Conservation (phyloP, 2,113 vertebrate species). For the Pelecanus crispus region DNA sequence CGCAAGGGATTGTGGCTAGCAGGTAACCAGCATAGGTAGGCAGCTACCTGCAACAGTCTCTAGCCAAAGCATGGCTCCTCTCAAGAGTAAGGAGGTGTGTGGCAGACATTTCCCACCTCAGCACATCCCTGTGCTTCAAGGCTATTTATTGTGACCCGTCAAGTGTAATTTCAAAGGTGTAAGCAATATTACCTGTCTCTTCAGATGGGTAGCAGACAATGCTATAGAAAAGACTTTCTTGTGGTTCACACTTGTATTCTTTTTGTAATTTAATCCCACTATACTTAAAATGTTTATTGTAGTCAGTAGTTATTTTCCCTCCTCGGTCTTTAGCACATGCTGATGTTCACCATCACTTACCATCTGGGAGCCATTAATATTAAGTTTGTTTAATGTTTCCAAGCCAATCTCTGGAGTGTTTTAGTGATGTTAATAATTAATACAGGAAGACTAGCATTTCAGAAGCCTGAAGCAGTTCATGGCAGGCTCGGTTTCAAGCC, state of each 20-base stretch:
- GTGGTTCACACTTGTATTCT: neutral
- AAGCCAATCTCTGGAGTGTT: conserved; percentile 22
- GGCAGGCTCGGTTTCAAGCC: neutral
- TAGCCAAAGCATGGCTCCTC: neutral
- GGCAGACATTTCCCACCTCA: neutral
- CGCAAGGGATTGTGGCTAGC: neutral
- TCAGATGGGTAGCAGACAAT: neutral
- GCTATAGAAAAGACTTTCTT: neutral
- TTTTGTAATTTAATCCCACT: neutral
- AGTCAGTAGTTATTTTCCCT: conserved; percentile 15
- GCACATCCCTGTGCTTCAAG: neutral
- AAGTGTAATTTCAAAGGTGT: neutral
- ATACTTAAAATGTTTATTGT: conserved; percentile 18
- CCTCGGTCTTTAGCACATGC: neutral
- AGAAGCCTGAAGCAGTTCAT: neutral
- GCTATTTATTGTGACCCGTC: neutral
- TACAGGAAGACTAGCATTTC: neutral
- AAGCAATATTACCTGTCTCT: neutral
- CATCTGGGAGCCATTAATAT: conserved; percentile 53
- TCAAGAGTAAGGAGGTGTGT: neutral
- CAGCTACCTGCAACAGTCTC: neutral
- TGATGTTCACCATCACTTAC: neutral
- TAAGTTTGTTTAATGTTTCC: conserved; percentile 33
- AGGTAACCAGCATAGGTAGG: neutral
- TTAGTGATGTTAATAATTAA: conserved; percentile 40